phyloP scores from a whole-genome alignment of 2,888 invertebrate genomes.

The Apamea monoglypha region DNA sequence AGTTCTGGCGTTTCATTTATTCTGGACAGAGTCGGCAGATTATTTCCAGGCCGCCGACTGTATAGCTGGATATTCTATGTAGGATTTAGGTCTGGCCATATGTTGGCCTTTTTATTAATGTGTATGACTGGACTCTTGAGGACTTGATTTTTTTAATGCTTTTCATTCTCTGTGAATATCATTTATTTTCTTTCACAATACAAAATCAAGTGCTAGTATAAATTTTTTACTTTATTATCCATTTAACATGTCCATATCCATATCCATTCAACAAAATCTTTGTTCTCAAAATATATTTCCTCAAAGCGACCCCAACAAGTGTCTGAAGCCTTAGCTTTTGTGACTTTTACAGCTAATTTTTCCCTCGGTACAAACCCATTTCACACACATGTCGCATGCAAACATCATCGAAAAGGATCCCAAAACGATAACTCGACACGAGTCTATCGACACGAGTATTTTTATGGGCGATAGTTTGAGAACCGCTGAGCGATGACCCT shows the following conservation, averaged over 20 bases:
- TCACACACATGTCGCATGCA: conserved; percentile 43
- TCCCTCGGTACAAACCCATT: conserved; percentile 19
- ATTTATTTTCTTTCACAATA: conserved; percentile 10
- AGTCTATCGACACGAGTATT: conserved; percentile 40
- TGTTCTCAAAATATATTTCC: background rate
- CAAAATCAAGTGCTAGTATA: background rate
- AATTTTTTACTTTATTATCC: background rate
- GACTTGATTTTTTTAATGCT: conserved; percentile 1
- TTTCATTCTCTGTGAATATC: background rate
- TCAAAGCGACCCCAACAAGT: background rate
- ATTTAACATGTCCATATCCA: background rate
- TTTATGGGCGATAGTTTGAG: conserved; percentile 74
- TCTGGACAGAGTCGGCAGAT: conserved; percentile 31
- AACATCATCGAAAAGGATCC: conserved; percentile 51
- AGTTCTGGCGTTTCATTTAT: conserved; percentile 40
- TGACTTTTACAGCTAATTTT: conserved; percentile 26
- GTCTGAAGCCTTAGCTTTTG: background rate
- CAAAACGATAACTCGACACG: conserved; percentile 54
- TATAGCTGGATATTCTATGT: conserved; percentile 27
- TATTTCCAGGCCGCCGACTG: conserved; percentile 29
- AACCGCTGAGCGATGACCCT: conserved; percentile 76
- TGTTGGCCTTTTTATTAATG: conserved; percentile 29
- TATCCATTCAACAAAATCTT: no score
- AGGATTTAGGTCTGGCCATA: conserved; percentile 28
- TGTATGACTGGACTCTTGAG: background rate